Conservation (phyloP, 2,797 vertebrate species). For the Anguilla marmorata region DNA sequence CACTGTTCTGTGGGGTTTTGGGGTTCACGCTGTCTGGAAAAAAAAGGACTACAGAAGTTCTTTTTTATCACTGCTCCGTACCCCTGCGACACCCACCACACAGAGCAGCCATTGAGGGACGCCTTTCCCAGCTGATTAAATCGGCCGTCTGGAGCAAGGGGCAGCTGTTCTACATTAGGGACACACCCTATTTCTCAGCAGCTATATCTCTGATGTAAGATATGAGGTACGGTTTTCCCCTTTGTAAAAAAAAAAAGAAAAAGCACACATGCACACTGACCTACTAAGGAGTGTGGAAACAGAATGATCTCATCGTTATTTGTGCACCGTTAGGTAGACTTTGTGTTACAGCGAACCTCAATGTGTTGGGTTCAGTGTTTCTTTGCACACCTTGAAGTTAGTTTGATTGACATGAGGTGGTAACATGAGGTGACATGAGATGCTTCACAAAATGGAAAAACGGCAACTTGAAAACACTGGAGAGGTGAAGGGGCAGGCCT, state of each 20-base stretch:
- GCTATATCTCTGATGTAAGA: constrained; percentile 66
- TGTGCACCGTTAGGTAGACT: constrained; percentile 46
- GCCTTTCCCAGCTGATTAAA: constrained; percentile 22
- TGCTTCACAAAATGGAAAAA: not conserved
- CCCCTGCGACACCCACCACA: not conserved
- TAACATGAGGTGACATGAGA: not conserved
- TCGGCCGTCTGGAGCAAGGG: constrained; percentile 51
- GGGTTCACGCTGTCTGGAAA: not conserved
- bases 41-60: not conserved
- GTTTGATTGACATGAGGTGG: not conserved
- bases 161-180: constrained; percentile 78
- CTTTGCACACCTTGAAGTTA: not conserved
- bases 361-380: constrained; percentile 4
- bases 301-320: constrained; percentile 55
- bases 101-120: constrained; percentile 18
- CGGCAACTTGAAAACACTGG: not conserved
- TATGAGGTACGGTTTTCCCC: constrained; percentile 73
- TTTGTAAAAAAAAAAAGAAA: constrained; percentile 66
- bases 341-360: not conserved
- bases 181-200: constrained; percentile 64
- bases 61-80: not conserved
- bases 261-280: constrained; percentile 31
- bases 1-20: not conserved
- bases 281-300: constrained; percentile 59
- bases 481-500: not conserved